These are phyloP conservation scores for Papilio aristodemus DNA, from an alignment of 1,140 invertebrate species.

Conservation along the genomic window DNA sequence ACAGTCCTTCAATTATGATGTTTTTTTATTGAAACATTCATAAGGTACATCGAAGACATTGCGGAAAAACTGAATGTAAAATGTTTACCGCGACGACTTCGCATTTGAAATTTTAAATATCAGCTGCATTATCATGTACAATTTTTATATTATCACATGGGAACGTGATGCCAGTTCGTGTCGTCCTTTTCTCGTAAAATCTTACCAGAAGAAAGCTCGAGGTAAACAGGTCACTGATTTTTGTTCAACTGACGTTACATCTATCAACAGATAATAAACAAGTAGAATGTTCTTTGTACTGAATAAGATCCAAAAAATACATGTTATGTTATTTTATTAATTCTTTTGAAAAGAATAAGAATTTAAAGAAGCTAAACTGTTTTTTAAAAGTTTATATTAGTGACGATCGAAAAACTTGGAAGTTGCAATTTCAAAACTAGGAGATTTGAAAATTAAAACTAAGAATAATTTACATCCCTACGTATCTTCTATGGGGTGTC, in stretches of 20 bases:
- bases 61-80: neutral
- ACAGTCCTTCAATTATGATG: neutral
- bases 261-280: neutral
- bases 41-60: neutral
- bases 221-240: neutral
- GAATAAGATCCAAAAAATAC: too few relatives aligned
- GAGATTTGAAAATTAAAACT: too few relatives aligned
- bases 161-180: neutral
- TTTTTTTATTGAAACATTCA: neutral
- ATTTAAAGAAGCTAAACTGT: too few relatives aligned
- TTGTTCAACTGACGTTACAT: neutral
- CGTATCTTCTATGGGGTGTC: too few relatives aligned
- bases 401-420: too few relatives aligned
- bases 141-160: neutral
- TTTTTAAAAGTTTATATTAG: too few relatives aligned
- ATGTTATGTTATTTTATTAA: too few relatives aligned
- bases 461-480: too few relatives aligned
- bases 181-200: neutral
- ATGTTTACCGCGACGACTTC: neutral
- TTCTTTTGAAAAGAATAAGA: too few relatives aligned
- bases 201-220: neutral
- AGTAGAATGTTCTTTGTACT: too few relatives aligned
- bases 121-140: neutral
- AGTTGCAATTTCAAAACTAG: too few relatives aligned
- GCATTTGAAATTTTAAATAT: slow-evolving; percentile 18